Percentiles rank a stretch among this genome's conserved stretches.
Evolutionary conservation across 2,888 invertebrate genomes (phyloP).

Genomic region (Parthenolecanium corni): DNA sequence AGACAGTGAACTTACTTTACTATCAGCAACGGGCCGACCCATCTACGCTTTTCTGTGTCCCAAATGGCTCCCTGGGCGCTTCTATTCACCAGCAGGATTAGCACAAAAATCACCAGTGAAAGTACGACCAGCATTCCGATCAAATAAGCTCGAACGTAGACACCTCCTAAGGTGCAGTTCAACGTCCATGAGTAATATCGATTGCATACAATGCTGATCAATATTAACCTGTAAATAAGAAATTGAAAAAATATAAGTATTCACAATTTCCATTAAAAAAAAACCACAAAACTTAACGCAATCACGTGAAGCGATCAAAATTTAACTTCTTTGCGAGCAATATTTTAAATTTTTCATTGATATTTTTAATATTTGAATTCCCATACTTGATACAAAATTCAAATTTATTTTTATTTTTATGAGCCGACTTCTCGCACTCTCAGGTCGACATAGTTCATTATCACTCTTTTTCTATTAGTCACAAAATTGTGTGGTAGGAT

Average conservation of each 20-base stretch:
- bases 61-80: slow-evolving; percentile 69
- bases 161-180: slow-evolving; percentile 57
- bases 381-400: too few relatives aligned
- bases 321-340: too few relatives aligned
- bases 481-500: too few relatives aligned
- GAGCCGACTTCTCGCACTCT: too few relatives aligned
- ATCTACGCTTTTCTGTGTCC: slow-evolving; percentile 55
- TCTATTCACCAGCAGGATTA: slow-evolving; percentile 55
- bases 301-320: too few relatives aligned
- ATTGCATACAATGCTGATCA: slow-evolving; percentile 52
- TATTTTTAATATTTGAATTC: too few relatives aligned
- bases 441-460: too few relatives aligned
- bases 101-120: slow-evolving; percentile 49
- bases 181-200: slow-evolving; percentile 55
- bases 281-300: too few relatives aligned
- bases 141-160: slow-evolving; percentile 58
- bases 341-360: too few relatives aligned
- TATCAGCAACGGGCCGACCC: slow-evolving; percentile 59
- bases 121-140: slow-evolving; percentile 57
- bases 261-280: too few relatives aligned
- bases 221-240: slow-evolving; percentile 48
- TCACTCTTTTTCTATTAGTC: too few relatives aligned
- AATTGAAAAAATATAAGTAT: neutral
- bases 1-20: slow-evolving; percentile 54
- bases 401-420: too few relatives aligned